These are phyloP conservation scores for Oostethus manadensis DNA, from an alignment of 2,113 vertebrate genomes.

Conservation along the genomic window DNA sequence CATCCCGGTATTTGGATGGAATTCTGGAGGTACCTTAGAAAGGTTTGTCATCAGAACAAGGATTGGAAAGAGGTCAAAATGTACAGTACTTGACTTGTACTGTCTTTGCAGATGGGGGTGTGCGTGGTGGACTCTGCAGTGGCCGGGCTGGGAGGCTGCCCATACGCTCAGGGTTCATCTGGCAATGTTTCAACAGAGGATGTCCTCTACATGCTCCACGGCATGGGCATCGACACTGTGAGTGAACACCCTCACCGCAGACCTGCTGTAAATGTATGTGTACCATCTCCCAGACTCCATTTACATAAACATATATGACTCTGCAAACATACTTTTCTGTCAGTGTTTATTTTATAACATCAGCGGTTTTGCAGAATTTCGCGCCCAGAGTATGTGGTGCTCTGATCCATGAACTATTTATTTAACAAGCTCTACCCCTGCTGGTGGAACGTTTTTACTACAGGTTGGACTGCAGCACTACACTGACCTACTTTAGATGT, in stretches of 20 bases:
- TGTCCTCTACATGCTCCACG: conserved; percentile 90
- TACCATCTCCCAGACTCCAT: conserved; percentile 17
- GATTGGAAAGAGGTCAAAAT: too few species aligned
- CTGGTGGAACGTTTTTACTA: conserved; percentile 48
- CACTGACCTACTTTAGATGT: not conserved
- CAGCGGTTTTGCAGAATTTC: conserved; percentile 39
- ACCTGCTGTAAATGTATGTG: conserved; percentile 19
- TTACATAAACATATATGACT: conserved; percentile 38
- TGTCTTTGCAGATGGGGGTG: conserved; percentile 86
- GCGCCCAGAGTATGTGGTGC: conserved; percentile 12
- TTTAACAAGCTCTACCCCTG: conserved; percentile 70
- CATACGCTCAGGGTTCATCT: conserved; percentile 88
- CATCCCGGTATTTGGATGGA: too few species aligned
- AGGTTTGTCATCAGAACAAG: too few species aligned
- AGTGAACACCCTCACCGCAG: conserved; percentile 51
- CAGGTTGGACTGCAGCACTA: conserved; percentile 8
- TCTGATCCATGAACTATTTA: conserved; percentile 36
- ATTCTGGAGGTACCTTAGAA: too few species aligned
- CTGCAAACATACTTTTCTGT: conserved; percentile 38
- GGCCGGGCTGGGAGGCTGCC: conserved; percentile 89
- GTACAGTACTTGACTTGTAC: not conserved
- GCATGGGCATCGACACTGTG: conserved; percentile 89
- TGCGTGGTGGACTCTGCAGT: conserved; percentile 88
- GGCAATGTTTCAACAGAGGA: conserved; percentile 95
- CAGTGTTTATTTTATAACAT: conserved; percentile 48